Evolutionary conservation across 2,888 invertebrate genomes (phyloP).

Genomic region (Pharmacophagus antenor): DNA sequence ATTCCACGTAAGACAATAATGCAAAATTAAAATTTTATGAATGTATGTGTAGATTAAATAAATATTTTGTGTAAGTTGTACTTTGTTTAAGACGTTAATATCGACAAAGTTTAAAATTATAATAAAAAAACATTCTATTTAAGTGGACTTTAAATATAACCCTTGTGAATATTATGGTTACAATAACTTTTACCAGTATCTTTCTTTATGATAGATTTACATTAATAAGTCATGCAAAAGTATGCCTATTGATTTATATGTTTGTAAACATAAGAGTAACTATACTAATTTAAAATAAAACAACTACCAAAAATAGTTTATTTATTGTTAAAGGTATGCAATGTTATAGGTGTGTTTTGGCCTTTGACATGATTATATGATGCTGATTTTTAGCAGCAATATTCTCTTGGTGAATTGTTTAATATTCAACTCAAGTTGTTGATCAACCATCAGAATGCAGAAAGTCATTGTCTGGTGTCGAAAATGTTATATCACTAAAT

Average conservation of each 20-base stretch:
- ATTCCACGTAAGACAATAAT: slow-evolving; percentile 35
- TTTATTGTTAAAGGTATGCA: no score
- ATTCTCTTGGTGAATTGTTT: neutral
- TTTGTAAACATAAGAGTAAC: no score
- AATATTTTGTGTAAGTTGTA: slow-evolving; percentile 15
- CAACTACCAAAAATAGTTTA: no score
- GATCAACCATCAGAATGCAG: no score
- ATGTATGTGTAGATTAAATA: slow-evolving; percentile 23
- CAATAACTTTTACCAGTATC: no score
- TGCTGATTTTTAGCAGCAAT: neutral
- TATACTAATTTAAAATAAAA: no score
- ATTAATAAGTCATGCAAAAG: no score
- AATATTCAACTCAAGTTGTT: slow-evolving; percentile 47
- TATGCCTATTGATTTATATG: no score
- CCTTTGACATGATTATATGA: no score
- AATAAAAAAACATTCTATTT: neutral
- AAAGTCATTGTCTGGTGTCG: slow-evolving; percentile 52
- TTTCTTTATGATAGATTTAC: neutral
- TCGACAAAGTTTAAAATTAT: neutral
- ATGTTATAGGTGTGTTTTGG: no score
- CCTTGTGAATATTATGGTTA: no score
- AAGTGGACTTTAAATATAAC: neutral
- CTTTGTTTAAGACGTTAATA: neutral
- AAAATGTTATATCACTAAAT: slow-evolving; percentile 50
- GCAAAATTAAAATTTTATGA: slow-evolving; percentile 11